phyloP scores from a whole-genome alignment of 2,113 vertebrate species.

The Spheniscus mendiculus region DNA sequence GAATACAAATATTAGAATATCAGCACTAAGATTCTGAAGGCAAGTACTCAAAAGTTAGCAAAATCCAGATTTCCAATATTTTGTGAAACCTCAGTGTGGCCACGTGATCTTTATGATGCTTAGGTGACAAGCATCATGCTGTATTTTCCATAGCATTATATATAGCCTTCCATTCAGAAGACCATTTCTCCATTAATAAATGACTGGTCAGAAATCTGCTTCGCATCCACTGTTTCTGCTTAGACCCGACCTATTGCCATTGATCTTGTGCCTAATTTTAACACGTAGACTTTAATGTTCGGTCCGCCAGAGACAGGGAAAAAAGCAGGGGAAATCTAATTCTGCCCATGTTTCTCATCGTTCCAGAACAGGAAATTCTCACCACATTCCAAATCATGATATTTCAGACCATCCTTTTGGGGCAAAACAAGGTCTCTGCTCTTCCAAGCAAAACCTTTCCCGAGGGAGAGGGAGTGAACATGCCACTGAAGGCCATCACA shows the following conservation, averaged over 20 bases:
- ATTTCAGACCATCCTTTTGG: background rate
- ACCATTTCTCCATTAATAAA: background rate
- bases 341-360: background rate
- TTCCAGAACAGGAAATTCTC: background rate
- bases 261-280: background rate
- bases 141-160: background rate
- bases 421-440: background rate
- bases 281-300: background rate
- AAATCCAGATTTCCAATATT: background rate
- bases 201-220: background rate
- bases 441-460: background rate
- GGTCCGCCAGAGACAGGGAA: too few relatives aligned
- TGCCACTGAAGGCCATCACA: rapidly evolving
- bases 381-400: background rate
- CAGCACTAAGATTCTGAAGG: background rate
- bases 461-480: rapidly evolving
- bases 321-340: background rate
- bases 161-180: background rate
- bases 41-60: background rate
- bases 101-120: rapidly evolving
- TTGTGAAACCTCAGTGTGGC: background rate
- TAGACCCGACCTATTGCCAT: background rate
- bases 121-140: background rate
- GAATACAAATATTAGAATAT: background rate
- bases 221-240: background rate